phyloP scores from a whole-genome alignment of 2,888 invertebrate species.

The Malthinus flaveolus region DNA sequence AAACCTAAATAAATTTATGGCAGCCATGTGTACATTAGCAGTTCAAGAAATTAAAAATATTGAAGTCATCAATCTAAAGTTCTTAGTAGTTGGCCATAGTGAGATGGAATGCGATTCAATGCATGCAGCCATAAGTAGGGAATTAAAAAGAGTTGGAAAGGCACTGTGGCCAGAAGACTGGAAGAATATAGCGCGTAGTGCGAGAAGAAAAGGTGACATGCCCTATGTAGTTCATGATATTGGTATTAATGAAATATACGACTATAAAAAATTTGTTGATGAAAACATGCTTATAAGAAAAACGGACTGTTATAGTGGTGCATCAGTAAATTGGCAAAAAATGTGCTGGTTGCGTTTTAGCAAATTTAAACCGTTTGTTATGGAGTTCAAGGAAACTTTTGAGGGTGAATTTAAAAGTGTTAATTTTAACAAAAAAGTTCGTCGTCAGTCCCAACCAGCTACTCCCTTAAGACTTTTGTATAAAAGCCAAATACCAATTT shows the following conservation, averaged over 20 bases:
- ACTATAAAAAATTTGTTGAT: constrained; percentile 4
- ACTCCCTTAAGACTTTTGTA: neutral
- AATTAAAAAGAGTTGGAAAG: constrained; percentile 27
- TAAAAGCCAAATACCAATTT: neutral
- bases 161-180: constrained; percentile 32
- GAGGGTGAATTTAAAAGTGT: neutral
- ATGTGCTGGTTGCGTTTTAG: neutral
- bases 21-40: constrained; percentile 33
- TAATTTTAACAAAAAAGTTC: neutral
- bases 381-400: neutral
- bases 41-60: constrained; percentile 34
- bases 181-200: constrained; percentile 28
- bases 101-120: too few relatives aligned
- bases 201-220: constrained; percentile 27
- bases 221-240: constrained; percentile 14
- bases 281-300: constrained; percentile 5
- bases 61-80: constrained; percentile 33
- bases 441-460: neutral
- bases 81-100: too few relatives aligned
- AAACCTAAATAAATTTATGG: constrained; percentile 37
- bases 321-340: neutral
- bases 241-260: constrained; percentile 4
- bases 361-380: neutral
- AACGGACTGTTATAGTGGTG: too few relatives aligned
- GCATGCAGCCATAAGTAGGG: too few relatives aligned